Conservation (phyloP, 2,113 vertebrate species). For the Lagopus leucura region DNA sequence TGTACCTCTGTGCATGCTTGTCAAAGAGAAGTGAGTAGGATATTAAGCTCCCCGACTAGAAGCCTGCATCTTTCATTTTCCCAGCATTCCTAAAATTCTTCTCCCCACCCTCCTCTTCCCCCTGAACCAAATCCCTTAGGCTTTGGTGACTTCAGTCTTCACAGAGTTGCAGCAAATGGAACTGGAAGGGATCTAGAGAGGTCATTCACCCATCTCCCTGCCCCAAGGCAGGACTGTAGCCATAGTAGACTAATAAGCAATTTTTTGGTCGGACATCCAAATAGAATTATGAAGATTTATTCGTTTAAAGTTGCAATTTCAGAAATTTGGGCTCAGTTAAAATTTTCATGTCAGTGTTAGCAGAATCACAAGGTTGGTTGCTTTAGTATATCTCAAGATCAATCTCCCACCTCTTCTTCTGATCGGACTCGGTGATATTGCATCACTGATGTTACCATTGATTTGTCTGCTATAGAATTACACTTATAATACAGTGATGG, state of each 20-base stretch:
- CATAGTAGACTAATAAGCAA: background rate
- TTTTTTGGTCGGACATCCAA: background rate
- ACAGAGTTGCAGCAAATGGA: constrained; percentile 52
- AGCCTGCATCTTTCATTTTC: constrained; percentile 50
- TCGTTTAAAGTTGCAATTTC: background rate
- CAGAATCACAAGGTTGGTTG: background rate
- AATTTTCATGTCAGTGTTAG: background rate
- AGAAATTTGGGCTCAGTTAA: background rate
- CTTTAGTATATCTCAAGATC: background rate
- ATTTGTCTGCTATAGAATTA: background rate
- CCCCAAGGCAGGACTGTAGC: constrained; percentile 54
- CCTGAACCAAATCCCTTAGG: constrained; percentile 56
- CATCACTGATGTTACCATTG: background rate
- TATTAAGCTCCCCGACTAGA: constrained; percentile 26
- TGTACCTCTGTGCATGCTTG: fast-evolving
- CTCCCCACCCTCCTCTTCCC: constrained; percentile 53
- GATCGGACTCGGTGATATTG: background rate
- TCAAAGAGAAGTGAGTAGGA: constrained; percentile 19
- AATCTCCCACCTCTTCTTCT: background rate
- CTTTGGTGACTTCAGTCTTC: constrained; percentile 63
- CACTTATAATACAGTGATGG: background rate
- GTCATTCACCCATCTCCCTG: constrained; percentile 67
- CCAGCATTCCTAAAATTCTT: constrained; percentile 74
- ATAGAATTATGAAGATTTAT: background rate
- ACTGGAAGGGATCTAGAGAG: constrained; percentile 63